Conservation (phyloP, 2,797 vertebrate species). For the Gymnoscopelus braueri region DNA sequence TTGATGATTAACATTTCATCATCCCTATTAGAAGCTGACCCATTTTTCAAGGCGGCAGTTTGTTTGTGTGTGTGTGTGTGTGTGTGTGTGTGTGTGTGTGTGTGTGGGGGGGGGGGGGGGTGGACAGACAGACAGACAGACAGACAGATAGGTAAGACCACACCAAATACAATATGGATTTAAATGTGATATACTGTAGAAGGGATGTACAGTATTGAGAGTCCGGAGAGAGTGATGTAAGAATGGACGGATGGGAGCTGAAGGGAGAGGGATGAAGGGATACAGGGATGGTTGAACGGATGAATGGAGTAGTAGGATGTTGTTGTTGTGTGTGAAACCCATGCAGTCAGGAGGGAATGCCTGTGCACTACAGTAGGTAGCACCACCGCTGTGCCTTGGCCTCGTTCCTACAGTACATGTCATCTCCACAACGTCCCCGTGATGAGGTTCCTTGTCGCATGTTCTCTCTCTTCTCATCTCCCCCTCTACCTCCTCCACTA, state of each 20-base stretch:
- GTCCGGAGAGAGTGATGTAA: too few species aligned
- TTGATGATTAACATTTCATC: conserved; percentile 80
- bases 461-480: conserved; percentile 26
- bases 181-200: too few species aligned
- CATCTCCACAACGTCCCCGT: conserved; percentile 44
- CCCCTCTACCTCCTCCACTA: conserved; percentile 32
- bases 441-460: conserved; percentile 63
- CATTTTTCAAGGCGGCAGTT: conserved; percentile 64
- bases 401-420: conserved; percentile 23
- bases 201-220: too few species aligned
- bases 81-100: too few species aligned
- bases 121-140: too few species aligned
- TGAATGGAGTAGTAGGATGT: too few species aligned
- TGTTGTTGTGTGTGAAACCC: not conserved
- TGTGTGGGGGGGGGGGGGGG: too few species aligned
- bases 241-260: too few species aligned
- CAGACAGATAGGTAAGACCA: too few species aligned
- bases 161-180: too few species aligned
- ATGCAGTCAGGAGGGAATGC: not conserved
- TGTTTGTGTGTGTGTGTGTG: conserved; percentile 33
- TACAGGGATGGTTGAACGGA: too few species aligned
- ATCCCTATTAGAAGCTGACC: conserved; percentile 66
- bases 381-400: conserved; percentile 17
- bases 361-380: conserved; percentile 11
- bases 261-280: too few species aligned